phyloP scores from a whole-genome alignment of 2,113 vertebrate genomes.

The Erinaceus europaeus region DNA sequence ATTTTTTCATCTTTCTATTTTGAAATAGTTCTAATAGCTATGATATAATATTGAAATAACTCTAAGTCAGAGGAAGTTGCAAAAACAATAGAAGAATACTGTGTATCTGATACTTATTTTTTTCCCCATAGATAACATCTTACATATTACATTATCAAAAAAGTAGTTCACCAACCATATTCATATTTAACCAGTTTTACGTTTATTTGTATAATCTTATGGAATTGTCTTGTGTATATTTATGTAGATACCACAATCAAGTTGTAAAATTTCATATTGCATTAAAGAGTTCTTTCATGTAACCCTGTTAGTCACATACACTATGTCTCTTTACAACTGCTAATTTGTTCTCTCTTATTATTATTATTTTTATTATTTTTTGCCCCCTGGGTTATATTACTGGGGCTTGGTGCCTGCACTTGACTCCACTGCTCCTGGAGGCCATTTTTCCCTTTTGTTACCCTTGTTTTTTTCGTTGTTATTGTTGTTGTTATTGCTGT shows the following conservation, averaged over 20 bases:
- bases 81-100: not conserved
- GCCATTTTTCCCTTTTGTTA: too few species aligned
- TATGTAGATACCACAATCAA: not conserved
- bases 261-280: not conserved
- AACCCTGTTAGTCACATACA: not conserved
- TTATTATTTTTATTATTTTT: not conserved
- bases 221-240: not conserved
- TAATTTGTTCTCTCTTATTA: too few species aligned
- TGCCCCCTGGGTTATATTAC: too few species aligned
- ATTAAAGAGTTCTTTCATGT: not conserved
- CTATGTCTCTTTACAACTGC: too few species aligned
- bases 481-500: too few species aligned
- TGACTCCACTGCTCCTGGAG: too few species aligned
- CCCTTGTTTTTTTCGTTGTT: too few species aligned
- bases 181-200: not conserved
- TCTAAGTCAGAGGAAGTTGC: not conserved
- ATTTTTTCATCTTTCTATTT: not conserved
- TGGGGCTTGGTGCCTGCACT: too few species aligned
- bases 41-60: conserved; percentile 5
- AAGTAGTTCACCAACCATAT: not conserved
- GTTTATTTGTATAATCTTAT: not conserved
- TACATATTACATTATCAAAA: not conserved
- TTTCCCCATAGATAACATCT: not conserved
- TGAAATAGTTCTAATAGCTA: not conserved
- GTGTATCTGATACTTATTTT: not conserved